Conservation (phyloP, 37 sponge, comb jelly and placozoan species). For the Chondrosia reniformis region DNA sequence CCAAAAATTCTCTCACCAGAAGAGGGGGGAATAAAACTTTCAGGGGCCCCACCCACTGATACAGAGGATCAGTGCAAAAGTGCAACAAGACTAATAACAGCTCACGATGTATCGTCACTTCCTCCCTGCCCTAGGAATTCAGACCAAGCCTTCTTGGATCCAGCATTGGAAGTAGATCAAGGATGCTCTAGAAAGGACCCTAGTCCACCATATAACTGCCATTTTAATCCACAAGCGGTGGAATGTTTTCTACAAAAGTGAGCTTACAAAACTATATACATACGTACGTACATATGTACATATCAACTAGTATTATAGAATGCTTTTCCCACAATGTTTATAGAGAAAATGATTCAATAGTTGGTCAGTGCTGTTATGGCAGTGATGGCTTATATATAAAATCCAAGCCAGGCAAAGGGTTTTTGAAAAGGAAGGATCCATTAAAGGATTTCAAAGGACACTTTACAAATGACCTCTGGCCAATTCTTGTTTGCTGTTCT, state of each 20-base stretch:
- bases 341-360: neutral
- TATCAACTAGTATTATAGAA: neutral
- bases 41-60: neutral
- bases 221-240: neutral
- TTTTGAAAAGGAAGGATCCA: neutral
- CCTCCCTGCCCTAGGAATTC: neutral
- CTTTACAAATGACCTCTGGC: constrained; percentile 2
- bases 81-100: no score
- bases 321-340: neutral
- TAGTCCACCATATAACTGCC: neutral
- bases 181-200: neutral
- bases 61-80: no score
- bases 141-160: neutral
- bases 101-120: no score
- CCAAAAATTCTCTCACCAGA: neutral
- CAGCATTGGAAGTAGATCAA: neutral
- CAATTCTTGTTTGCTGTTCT: constrained; percentile 2
- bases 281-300: neutral
- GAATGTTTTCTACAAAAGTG: constrained; percentile 2
- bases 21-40: neutral
- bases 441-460: neutral
- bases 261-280: neutral
- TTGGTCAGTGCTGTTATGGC: constrained; percentile 8
- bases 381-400: neutral
- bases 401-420: neutral